Evolutionary conservation across 1,140 invertebrate species (phyloP).

Genomic region (Dinoponera quadriceps): DNA sequence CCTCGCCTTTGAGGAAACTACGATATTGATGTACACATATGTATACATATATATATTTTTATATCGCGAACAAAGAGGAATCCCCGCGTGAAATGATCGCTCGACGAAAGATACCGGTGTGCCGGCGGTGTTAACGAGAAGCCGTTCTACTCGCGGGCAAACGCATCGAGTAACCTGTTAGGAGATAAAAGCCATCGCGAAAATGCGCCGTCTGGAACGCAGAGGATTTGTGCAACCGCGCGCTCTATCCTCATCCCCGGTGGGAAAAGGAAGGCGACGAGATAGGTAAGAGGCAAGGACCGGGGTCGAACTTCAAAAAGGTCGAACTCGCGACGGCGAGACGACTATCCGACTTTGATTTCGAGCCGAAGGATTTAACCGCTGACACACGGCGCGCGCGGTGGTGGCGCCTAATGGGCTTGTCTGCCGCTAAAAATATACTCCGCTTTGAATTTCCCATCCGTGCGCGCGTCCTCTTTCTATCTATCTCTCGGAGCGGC

Average conservation of each 20-base stretch:
- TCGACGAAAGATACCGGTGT: background rate
- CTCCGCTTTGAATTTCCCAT: constrained; percentile 72
- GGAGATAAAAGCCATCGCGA: constrained; percentile 31
- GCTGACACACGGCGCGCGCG: constrained; percentile 50
- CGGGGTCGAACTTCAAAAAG: constrained; percentile 39
- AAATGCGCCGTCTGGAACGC: constrained; percentile 32
- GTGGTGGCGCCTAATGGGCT: constrained; percentile 75
- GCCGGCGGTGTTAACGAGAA: background rate
- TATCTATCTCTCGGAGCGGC: background rate
- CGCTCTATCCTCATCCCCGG: background rate
- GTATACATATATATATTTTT: background rate
- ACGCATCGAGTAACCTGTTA: background rate
- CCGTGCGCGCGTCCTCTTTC: constrained; percentile 5
- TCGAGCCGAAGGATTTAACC: constrained; percentile 69
- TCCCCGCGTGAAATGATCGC: background rate
- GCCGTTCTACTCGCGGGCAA: background rate
- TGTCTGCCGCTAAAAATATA: constrained; percentile 75
- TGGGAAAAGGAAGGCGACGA: background rate
- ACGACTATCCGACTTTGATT: constrained; percentile 69
- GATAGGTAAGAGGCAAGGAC: constrained; percentile 1
- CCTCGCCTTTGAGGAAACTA: background rate
- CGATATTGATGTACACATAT: background rate
- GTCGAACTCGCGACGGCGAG: constrained; percentile 24
- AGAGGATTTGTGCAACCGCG: constrained; percentile 27
- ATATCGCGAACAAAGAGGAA: background rate